Base-by-base conservation (phyloP, 2,888 invertebrate genomes). In the Diloba caeruleocephala region DNA sequence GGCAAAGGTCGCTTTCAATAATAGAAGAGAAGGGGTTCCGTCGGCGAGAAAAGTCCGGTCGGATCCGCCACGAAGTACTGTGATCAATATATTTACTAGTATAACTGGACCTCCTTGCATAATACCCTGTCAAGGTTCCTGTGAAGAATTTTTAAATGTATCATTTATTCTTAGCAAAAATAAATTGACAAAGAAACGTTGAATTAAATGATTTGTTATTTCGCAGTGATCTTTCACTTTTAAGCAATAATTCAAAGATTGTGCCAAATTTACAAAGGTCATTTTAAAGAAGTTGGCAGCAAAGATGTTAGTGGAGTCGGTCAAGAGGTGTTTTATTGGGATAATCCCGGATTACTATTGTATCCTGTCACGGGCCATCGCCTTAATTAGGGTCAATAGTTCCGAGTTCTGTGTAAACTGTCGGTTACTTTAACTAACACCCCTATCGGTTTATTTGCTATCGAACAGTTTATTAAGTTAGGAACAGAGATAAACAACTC, bases 261-360 rank as follows among this genome's bases (percentile, higher is more conserved):
- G 44, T 36, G 10, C 19, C 5, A 44, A 42, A 32, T 44, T 64
- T 12, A 44, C 42, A 56, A 32, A 28, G 76, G 50, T 66, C 72
- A 38, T 45, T 1, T 23, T 49, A 56, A 46, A 50, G 13, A 52
- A 45, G 78, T 54, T 65, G 57, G 46, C 41, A 53, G 53, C 58
- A 74, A 76, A 75, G 77, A 82, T 76, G 79, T 69, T 74, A 66
- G 64, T 60, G 55, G 70, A 71, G 29, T 62, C 60, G 85, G 84
- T 85, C 85, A 87, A 87, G 91, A 90, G 90, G 89, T 90, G 91
- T 89, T 91, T 84, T 89, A 89, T 86, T 82, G 85, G 90, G 89
- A 90, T 91, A 85, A 92, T 89, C 91, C 88, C 70, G 91, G 92
- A 88, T 92, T 87, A 89, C 83, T 72, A 76, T 76, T 82, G 88